Evolutionary conservation across 2,113 vertebrate species (phyloP).

Genomic region (Diadophis punctatus): DNA sequence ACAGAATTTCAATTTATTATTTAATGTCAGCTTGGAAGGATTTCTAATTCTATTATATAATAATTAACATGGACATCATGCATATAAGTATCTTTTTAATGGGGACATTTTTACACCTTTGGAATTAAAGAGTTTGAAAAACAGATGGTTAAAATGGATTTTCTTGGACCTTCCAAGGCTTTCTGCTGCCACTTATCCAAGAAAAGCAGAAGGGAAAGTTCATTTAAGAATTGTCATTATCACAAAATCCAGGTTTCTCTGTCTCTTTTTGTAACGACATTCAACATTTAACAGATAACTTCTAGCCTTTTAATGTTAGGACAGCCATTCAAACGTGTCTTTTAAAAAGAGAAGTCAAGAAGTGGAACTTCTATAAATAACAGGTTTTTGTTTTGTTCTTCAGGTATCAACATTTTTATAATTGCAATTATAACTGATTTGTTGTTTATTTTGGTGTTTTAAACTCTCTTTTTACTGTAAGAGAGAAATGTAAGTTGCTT

Average conservation of each 20-base stretch:
- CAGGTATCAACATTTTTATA: background rate
- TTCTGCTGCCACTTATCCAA: background rate
- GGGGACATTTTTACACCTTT: background rate
- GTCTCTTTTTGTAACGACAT: background rate
- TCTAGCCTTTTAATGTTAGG: background rate
- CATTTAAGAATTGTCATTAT: background rate
- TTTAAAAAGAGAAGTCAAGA: background rate
- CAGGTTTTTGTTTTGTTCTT: background rate
- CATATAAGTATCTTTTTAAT: background rate
- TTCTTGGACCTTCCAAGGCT: background rate
- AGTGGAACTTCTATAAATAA: background rate
- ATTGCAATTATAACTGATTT: background rate
- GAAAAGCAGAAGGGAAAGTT: background rate
- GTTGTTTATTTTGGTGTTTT: background rate
- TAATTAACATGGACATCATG: background rate
- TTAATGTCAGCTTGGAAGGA: background rate
- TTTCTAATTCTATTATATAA: background rate
- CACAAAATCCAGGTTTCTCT: background rate
- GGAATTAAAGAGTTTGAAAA: background rate
- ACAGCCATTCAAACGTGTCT: background rate
- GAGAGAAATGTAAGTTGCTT: background rate
- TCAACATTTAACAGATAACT: background rate
- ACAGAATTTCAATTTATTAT: background rate
- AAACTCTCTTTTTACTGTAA: background rate
- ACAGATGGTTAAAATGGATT: background rate